phyloP scores from a whole-genome alignment of 2,113 vertebrate species.

The Conger conger region DNA sequence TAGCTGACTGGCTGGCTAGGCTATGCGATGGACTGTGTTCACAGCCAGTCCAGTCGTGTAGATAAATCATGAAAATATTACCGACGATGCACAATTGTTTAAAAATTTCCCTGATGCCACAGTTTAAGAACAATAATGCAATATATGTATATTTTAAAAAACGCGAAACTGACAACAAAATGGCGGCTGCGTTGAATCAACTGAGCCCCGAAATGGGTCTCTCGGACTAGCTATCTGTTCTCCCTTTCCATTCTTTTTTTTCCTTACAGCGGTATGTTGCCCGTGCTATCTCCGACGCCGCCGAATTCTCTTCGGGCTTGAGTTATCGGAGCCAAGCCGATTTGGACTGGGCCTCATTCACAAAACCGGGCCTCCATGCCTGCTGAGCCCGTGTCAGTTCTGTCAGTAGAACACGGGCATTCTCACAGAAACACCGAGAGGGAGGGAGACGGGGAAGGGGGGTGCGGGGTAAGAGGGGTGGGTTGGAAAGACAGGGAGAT shows the following conservation, averaged over 20 bases:
- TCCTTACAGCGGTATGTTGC: conserved; percentile 47
- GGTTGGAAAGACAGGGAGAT: neutral
- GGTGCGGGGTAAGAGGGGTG: conserved; percentile 19
- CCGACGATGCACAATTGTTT: conserved; percentile 9
- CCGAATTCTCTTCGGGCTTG: conserved; percentile 56
- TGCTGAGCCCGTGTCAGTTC: conserved; percentile 74
- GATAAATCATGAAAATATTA: conserved; percentile 17
- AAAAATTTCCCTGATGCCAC: conserved; percentile 13
- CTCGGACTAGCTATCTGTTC: conserved; percentile 32
- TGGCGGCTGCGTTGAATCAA: conserved; percentile 28
- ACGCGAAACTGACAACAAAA: conserved; percentile 40
- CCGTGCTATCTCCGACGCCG: conserved; percentile 50
- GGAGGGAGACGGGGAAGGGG: conserved; percentile 41
- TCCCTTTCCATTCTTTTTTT: conserved; percentile 44
- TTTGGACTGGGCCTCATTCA: conserved; percentile 68
- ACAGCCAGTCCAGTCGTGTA: conserved; percentile 12
- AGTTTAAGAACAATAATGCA: conserved; percentile 8
- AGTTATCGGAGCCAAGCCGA: conserved; percentile 67
- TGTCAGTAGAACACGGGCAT: conserved; percentile 76
- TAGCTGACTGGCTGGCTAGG: conserved; percentile 3
- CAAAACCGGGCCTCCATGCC: conserved; percentile 76
- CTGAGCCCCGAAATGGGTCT: conserved; percentile 26
- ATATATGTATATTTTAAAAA: conserved; percentile 42
- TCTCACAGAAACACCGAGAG: conserved; percentile 59
- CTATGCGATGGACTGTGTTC: conserved; percentile 5